Percentiles rank a stretch among this genome's conserved stretches.
phyloP scores from a whole-genome alignment of 2,797 vertebrate species.

The Moxostoma hubbsi region DNA sequence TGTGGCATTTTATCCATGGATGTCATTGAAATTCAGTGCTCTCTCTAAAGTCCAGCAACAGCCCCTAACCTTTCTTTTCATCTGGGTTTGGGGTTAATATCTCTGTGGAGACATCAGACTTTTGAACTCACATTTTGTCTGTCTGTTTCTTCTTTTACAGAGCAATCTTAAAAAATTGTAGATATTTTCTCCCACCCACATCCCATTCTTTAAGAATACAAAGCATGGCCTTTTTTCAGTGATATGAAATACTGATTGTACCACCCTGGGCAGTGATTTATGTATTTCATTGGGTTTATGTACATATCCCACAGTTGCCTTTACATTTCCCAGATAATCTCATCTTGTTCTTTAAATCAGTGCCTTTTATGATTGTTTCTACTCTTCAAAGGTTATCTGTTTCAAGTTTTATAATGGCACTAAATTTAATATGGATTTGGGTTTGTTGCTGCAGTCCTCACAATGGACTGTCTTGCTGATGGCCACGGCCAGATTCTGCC shows the following conservation, averaged over 20 bases:
- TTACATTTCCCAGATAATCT: slow-evolving; percentile 36
- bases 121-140: slow-evolving; percentile 21
- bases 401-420: slow-evolving; percentile 57
- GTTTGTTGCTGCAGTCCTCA: slow-evolving; percentile 65
- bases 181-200: neutral
- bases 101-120: slow-evolving; percentile 24
- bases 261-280: slow-evolving; percentile 9
- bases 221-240: slow-evolving; percentile 29
- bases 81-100: slow-evolving; percentile 26
- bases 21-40: slow-evolving; percentile 27
- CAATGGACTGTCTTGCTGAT: slow-evolving; percentile 62
- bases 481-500: slow-evolving; percentile 61
- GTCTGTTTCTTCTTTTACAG: slow-evolving; percentile 30
- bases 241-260: slow-evolving; percentile 20
- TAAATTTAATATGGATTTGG: slow-evolving; percentile 61
- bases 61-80: slow-evolving; percentile 3
- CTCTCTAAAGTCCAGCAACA: neutral
- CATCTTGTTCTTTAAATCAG: slow-evolving; percentile 25
- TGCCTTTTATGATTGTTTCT: slow-evolving; percentile 42
- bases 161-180: slow-evolving; percentile 24
- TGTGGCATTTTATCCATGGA: slow-evolving; percentile 10
- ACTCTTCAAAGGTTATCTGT: slow-evolving; percentile 22
- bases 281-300: slow-evolving; percentile 13
- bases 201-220: slow-evolving; percentile 28
- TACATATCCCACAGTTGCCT: slow-evolving; percentile 9